Percentiles rank a stretch among this genome's conserved stretches.
Conservation (phyloP, 2,113 vertebrate genomes). For the Psittacara wagleri region DNA sequence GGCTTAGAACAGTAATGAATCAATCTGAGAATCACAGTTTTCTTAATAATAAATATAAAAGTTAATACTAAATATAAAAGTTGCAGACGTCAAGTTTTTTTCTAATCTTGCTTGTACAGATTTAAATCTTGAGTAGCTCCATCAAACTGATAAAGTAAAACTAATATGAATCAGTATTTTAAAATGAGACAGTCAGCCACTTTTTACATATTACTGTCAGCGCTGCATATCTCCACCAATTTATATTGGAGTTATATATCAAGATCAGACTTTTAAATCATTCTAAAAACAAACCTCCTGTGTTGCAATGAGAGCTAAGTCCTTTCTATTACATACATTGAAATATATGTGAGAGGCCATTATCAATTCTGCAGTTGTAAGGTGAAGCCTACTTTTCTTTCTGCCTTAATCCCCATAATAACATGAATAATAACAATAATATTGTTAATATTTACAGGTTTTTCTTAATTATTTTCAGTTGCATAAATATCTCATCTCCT, state of each 20-base stretch:
- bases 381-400: background rate
- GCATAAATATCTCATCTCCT: background rate
- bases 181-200: background rate
- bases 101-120: background rate
- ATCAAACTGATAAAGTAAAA: slow-evolving; percentile 8
- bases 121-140: background rate
- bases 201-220: background rate
- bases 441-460: background rate
- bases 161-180: slow-evolving; percentile 17
- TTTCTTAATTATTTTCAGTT: background rate
- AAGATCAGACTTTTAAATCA: background rate
- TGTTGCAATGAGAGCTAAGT: background rate
- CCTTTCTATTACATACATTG: background rate
- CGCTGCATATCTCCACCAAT: background rate
- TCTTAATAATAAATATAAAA: background rate
- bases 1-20: background rate
- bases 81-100: background rate
- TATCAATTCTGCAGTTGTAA: background rate
- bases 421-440: background rate
- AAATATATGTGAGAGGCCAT: background rate
- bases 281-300: background rate
- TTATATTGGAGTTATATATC: background rate
- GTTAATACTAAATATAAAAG: background rate
- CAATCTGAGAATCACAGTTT: background rate
- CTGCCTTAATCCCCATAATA: background rate